Conservation (phyloP, 2,888 invertebrate genomes). For the Troglohyphantes excavatus region DNA sequence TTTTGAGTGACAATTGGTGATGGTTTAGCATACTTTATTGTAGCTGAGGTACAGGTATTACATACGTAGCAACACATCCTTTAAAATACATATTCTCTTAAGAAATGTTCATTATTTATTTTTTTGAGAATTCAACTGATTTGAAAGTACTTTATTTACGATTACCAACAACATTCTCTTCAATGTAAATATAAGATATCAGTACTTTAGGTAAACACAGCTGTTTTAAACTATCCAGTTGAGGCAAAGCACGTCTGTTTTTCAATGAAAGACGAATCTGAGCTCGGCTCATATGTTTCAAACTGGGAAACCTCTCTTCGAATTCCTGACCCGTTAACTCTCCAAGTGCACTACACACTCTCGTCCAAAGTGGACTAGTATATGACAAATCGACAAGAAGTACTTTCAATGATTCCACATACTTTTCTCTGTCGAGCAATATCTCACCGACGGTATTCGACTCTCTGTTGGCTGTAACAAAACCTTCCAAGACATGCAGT, state of each 20-base stretch:
- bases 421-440: neutral
- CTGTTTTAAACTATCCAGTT: neutral
- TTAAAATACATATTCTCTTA: no score
- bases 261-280: conserved; percentile 27
- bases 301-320: conserved; percentile 12
- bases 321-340: neutral
- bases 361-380: conserved; percentile 22
- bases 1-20: no score
- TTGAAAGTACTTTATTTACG: no score
- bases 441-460: neutral
- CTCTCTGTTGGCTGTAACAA: neutral
- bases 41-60: no score
- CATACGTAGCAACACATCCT: no score
- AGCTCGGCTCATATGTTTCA: conserved; percentile 55
- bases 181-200: conserved; percentile 42
- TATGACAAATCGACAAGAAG: conserved; percentile 66
- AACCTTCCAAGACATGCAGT: conserved; percentile 41
- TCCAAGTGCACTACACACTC: neutral
- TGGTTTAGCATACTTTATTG: no score
- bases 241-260: conserved; percentile 4
- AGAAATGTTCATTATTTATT: no score
- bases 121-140: no score
- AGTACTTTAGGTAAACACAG: conserved; percentile 32
- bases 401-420: conserved; percentile 11
- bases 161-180: neutral